These are phyloP conservation scores for Hepsetus odoe DNA, from an alignment of 2,113 vertebrate genomes.

Conservation along the genomic window DNA sequence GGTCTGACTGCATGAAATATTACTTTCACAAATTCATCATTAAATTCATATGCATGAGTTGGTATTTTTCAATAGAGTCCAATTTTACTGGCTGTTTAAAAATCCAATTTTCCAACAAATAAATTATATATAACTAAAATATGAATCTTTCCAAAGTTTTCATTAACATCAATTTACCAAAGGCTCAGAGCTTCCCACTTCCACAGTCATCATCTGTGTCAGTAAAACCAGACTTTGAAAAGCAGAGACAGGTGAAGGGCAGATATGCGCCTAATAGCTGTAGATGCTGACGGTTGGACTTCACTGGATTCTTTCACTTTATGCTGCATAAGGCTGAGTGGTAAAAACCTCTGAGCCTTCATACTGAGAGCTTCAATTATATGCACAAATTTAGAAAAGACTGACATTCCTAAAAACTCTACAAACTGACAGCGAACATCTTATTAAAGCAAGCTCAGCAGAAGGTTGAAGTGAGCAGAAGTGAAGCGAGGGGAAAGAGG, in stretches of 20 bases:
- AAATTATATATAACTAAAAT: no score
- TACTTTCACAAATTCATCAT: no score
- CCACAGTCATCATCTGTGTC: no score
- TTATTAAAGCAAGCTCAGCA: not conserved
- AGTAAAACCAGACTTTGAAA: not conserved
- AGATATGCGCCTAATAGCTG: not conserved
- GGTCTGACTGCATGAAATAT: not conserved
- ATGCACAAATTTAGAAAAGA: not conserved
- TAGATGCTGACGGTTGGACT: not conserved
- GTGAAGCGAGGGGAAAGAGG: not conserved
- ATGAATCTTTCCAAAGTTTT: no score
- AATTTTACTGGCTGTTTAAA: no score
- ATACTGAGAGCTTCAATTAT: not conserved
- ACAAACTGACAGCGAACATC: not conserved
- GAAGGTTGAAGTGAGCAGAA: no score
- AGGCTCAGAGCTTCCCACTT: no score
- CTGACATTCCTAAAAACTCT: not conserved
- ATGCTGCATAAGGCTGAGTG: not conserved
- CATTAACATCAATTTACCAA: no score
- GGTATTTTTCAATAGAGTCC: no score
- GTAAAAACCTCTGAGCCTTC: not conserved
- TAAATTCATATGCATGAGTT: no score
- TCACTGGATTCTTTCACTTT: conserved; percentile 6
- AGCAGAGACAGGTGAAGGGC: not conserved
- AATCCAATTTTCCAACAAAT: no score